Base-by-base conservation (phyloP, 2,888 invertebrate genomes). In the Drosophila acutilabella region DNA sequence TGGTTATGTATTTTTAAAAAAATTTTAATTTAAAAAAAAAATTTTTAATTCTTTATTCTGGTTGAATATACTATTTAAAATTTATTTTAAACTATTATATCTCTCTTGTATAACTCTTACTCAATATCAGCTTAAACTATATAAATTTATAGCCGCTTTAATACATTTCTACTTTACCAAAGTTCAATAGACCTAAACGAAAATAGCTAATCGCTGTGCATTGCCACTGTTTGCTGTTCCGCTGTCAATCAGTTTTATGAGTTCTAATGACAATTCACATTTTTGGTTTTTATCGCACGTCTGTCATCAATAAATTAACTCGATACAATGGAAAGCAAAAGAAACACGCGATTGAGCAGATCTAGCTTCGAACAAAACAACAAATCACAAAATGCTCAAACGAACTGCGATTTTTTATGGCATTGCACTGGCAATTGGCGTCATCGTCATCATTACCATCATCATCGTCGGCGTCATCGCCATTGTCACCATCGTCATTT, bases 261-360 rank as follows among this genome's bases (percentile, higher is more conserved):
- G 87, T 75, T 89, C 88, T 91, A 90, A 91, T 90, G 89, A 90
- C 88, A 79, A 79, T 85, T 88, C 83, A 78, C 81, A 80, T 82
- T 89, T 84, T 89, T 72, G 80, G 73, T 84, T 86, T 84, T 90
- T 90, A 90, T 90, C 91, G 80, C 81, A 73, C 87, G 90, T 90
- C 90, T 90, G 76, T 81, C 85, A 90, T 90, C 90, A 89, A 89
- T 89, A 89, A 91, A 91, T 91, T 90, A 91, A 90, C 81, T 86
- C 79, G 87, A 89, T 91, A 89, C 81, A 89, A 82, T 82, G 85
- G 71, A 68, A 70, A 62, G 65, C 47, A 66, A 64, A 56, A 26
- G 56, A 45, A 88, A 64, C 89, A 85, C 88, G 83, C 83, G 85
- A 89, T 78, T 84, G 78, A 89, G 71, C 80, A 72, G 66, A 74